Base-by-base conservation (phyloP, 2,113 vertebrate species). In the Phalacrocorax aristotelis region DNA sequence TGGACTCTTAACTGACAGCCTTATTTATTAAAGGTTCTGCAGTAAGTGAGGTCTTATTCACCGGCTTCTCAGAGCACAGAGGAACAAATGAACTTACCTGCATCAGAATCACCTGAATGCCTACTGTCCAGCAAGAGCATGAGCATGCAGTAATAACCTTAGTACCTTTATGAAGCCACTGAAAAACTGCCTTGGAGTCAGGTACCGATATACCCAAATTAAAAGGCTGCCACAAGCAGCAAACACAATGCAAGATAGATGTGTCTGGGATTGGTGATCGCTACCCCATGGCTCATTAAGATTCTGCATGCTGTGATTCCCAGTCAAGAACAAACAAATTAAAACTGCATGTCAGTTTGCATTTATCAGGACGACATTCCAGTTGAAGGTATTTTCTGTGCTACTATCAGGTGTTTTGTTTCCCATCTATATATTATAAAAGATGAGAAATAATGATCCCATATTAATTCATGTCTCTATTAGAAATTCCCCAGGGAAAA, bases 301-400 rank as follows among this genome's bases (percentile, higher is more conserved):
- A 94, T 92, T 89, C 96, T 32, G 40, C 89, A 71, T 20, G 32
- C 83, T 65, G 93, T 42, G 83, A 71, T 42, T 57, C 64, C 93
- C 71, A 87, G 91, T 92, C 85, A 72, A 84, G 91, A 95, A 80
- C 89, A 93, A 94, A 85, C 51, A 89, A 97, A 92, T 94, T 89
- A 87, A 83, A 93, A 94, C 14, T 64, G 60, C 14, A 8, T 29
- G 70, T 97, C 96, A 94, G 60, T 83, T 96, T 95, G 72, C 89
- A 96, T 95, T 96, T 97, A 87, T 94, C 88, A 71, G 87, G 61
- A 69, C 21, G 38, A 65, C 60, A 74, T 74, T 52, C 48, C 65
- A 49, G 46, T 6, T 64, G 77, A 95, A 84, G 91, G 79, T 76
- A 15, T 52, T 81, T 52, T 81, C 64, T 54, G 54, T 13, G 40